Conservation (phyloP, 2,888 invertebrate species). For the Keiferia lycopersicella region DNA sequence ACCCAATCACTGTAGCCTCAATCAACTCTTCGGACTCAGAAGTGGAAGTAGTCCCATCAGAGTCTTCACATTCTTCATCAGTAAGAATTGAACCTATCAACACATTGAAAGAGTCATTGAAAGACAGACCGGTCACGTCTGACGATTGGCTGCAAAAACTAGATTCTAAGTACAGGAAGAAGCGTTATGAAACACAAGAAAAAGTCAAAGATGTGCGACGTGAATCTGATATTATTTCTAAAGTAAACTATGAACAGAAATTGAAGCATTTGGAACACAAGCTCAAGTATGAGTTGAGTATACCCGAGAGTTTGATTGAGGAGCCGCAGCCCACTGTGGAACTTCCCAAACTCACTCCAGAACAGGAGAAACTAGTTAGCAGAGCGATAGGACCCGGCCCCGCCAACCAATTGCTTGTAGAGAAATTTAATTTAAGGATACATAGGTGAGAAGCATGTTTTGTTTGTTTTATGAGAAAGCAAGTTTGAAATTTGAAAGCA, state of each 20-base stretch:
- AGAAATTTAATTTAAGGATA: conserved; percentile 76
- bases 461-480: no score
- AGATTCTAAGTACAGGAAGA: conserved; percentile 71
- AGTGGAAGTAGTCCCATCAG: conserved; percentile 66
- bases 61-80: conserved; percentile 62
- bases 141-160: conserved; percentile 79
- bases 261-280: conserved; percentile 67
- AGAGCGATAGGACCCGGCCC: conserved; percentile 82
- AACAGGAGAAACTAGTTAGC: conserved; percentile 82
- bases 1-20: conserved; percentile 70
- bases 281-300: conserved; percentile 71
- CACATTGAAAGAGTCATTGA: conserved; percentile 80
- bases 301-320: conserved; percentile 74
- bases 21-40: conserved; percentile 75
- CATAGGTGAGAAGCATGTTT: conserved; percentile 54
- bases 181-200: conserved; percentile 62
- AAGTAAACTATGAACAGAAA: conserved; percentile 72
- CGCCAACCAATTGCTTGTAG: conserved; percentile 84
- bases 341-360: conserved; percentile 84
- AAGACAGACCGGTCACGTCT: conserved; percentile 71
- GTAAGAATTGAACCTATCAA: conserved; percentile 73
- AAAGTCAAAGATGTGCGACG: conserved; percentile 70
- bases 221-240: conserved; percentile 72
- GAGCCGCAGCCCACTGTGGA: conserved; percentile 67
- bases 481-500: no score